Evolutionary conservation across 2,797 vertebrate species (phyloP), one percentile per base, ranked within the genome.

Genomic region (Enteromius mattozi): DNA sequence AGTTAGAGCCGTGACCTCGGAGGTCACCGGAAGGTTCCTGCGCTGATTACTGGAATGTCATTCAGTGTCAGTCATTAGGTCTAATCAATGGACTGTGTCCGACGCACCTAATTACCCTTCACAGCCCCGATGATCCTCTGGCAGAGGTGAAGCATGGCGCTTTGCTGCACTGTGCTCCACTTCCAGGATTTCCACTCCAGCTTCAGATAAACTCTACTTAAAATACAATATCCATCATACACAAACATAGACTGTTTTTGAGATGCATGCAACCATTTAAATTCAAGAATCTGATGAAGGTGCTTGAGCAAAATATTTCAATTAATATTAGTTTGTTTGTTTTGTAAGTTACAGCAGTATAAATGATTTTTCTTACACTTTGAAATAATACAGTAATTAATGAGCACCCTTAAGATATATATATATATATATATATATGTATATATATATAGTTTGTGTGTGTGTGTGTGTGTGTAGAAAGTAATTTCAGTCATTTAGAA

Each of bases 51-150:
- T 30, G 75, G 81, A 66, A 45, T 69, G 85, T 83, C 76, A 83
- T 65, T 76, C 35, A 6, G 59, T 80, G 81, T 78, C 81, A 79
- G 66, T 86, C 85, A 74, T 78, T 82, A 78, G 27, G 21, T 40
- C 42, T 71, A 71, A 86, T 86, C 85, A 79, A 82, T 86, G 72
- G 10, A 49, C 37, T 71, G 72, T 37, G 61, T 82, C 54, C 27
- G n/a, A 78, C 35, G 47, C 72, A 45, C 24, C 80, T 86, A 86
- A 86, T 86, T 82, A 82, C 80, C 74, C 10, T 78, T n/a, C 19
- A 82, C 65, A 68, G 17, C 80, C 27, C 49, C 72, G 40, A 16
- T 78, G 74, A 70, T 71, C 74, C 42, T 59, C 40, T 66, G 9
- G 13, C 45, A 61, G 21, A 63, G 65, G 51, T 49, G 30, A n/a